Percentiles rank a stretch among this genome's conserved stretches.
These are phyloP conservation scores for Dendroctonus valens DNA, from an alignment of 1,140 invertebrate genomes.

Conservation along the genomic window DNA sequence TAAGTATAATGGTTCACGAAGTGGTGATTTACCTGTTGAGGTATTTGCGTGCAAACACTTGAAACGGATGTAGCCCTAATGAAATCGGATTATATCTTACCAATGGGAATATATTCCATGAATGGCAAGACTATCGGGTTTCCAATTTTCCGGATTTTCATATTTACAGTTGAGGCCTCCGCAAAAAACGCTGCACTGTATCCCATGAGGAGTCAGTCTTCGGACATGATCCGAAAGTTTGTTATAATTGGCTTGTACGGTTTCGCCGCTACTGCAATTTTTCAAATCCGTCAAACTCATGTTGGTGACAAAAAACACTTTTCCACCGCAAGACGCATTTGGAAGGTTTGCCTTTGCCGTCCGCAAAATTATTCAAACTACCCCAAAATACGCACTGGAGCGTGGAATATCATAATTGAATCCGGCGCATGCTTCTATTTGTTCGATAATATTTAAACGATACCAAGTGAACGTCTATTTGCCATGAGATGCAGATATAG, in stretches of 20 bases:
- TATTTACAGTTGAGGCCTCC: slow-evolving; percentile 80
- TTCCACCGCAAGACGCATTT: slow-evolving; percentile 13
- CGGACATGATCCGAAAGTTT: slow-evolving; percentile 50
- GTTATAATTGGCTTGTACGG: slow-evolving; percentile 46
- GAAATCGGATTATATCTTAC: slow-evolving; percentile 53
- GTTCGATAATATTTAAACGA: slow-evolving; percentile 27
- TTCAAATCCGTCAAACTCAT: slow-evolving; percentile 35
- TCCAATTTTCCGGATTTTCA: slow-evolving; percentile 68
- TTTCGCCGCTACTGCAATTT: slow-evolving; percentile 28
- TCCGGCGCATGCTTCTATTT: slow-evolving; percentile 33
- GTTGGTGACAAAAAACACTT: slow-evolving; percentile 5
- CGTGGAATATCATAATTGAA: slow-evolving; percentile 13
- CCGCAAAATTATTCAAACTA: slow-evolving; percentile 21
- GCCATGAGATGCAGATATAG: too few relatives aligned
- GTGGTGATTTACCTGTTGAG: slow-evolving; percentile 28
- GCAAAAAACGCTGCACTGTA: slow-evolving; percentile 79
- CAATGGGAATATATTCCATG: slow-evolving; percentile 81
- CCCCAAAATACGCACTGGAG: slow-evolving; percentile 14
- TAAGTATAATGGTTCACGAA: too few relatives aligned
- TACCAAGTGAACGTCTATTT: slow-evolving; percentile 1
- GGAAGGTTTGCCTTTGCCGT: slow-evolving; percentile 11
- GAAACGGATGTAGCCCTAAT: background rate
- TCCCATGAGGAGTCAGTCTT: slow-evolving; percentile 58
- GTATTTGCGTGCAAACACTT: slow-evolving; percentile 10
- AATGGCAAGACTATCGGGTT: slow-evolving; percentile 67